Conservation (phyloP, 2,888 invertebrate species). For the Ptychoptera contaminata region DNA sequence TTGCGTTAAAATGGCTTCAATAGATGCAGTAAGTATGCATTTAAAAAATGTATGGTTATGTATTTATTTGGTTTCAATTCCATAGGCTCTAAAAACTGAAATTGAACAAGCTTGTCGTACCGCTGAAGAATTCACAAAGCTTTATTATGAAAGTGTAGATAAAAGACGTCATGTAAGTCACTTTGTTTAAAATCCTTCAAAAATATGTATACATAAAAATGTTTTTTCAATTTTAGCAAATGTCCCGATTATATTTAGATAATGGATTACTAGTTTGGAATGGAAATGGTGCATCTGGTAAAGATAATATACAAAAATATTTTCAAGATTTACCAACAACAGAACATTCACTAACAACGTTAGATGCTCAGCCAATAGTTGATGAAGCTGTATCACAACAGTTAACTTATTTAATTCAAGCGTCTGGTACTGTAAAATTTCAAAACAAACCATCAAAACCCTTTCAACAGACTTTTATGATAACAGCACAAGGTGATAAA, state of each 20-base stretch:
- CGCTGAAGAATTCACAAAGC: slow-evolving; percentile 75
- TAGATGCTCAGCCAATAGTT: slow-evolving; percentile 76
- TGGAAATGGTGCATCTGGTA: slow-evolving; percentile 70
- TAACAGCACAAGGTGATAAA: slow-evolving; percentile 75
- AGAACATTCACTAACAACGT: slow-evolving; percentile 55
- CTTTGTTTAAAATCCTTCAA: background rate
- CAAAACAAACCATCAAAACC: slow-evolving; percentile 42
- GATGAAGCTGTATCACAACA: slow-evolving; percentile 63
- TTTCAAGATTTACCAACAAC: slow-evolving; percentile 68
- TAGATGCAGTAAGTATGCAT: too few relatives aligned
- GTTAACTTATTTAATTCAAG: slow-evolving; percentile 67
- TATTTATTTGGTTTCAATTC: slow-evolving; percentile 5
- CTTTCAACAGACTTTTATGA: slow-evolving; percentile 74
- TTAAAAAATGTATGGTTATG: too few relatives aligned
- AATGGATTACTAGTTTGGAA: slow-evolving; percentile 82
- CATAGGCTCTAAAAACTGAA: slow-evolving; percentile 43
- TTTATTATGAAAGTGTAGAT: slow-evolving; percentile 81
- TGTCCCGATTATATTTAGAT: slow-evolving; percentile 69
- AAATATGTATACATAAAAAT: background rate
- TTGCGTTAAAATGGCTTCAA: too few relatives aligned
- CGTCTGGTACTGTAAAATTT: slow-evolving; percentile 68
- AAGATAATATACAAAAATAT: slow-evolving; percentile 71
- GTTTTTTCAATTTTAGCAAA: slow-evolving; percentile 36
- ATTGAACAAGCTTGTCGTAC: slow-evolving; percentile 69
- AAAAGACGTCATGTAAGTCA: slow-evolving; percentile 61